Base-by-base conservation (phyloP, 2,113 vertebrate species). In the Garra rufa region DNA sequence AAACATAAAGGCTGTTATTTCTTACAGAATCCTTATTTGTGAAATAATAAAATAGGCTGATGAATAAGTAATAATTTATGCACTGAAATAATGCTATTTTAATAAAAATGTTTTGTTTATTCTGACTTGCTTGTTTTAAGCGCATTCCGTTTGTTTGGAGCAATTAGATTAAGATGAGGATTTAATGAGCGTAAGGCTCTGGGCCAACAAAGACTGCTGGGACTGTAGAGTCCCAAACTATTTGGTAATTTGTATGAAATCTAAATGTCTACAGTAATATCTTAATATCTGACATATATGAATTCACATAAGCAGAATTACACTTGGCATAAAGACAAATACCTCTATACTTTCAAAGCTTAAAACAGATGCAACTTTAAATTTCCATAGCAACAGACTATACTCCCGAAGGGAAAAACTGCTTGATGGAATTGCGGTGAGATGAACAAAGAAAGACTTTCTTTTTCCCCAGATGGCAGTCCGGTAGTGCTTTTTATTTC, bases 341-440 rank as follows among this genome's bases (percentile, higher is more conserved):
- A 67, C 8, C 9, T 6, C 59, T 1, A 76, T 76, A 63, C 34
- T 34, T 76, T 14, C 15, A 59, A 19, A 34, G 13, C 82, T 67
- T 15, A 50, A 48, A 83, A 55, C 38, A 41, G 6, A 46, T 69
- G 28, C 52, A 65, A 34, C 38, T 24, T 83, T 59, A 78, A 26
- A 85, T 71, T 71, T 48, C 63, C 83, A 85, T 83, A 78, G 78
- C 78, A 88, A 85, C 65, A 85, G 59, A 83, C 75, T 61, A 21
- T 17, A 70, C 83, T 43, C 79, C 70, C 74, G 30, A 70, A 65
- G 28, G 84, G 44, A n/a, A 76, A 73, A 50, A 38, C 30, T 15
- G 50, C 67, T 63, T 21, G 78, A 67, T 67, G 61, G 78, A 67
- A 50, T 30, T 81, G 61, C 59, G 30, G 26, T 67, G 26, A 67